Conservation (phyloP, 2,888 invertebrate species). For the Ormyrus rosae region DNA sequence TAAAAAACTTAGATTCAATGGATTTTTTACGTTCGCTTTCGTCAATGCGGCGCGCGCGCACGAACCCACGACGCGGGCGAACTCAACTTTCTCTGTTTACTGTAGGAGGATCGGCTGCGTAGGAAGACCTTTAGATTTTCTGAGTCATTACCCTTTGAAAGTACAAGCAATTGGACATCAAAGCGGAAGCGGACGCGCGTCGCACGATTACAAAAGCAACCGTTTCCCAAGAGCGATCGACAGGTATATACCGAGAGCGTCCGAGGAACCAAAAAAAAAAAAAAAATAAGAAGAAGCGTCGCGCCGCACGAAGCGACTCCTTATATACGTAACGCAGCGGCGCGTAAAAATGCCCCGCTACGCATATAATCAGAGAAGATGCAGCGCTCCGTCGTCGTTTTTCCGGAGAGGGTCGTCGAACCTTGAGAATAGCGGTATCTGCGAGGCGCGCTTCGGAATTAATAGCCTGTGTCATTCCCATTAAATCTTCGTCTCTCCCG, state of each 20-base stretch:
- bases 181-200: slow-evolving; percentile 23
- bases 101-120: neutral
- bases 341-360: slow-evolving; percentile 8
- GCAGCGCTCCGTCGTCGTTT: neutral
- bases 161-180: slow-evolving; percentile 30
- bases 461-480: slow-evolving; percentile 41
- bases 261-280: neutral
- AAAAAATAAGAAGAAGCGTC: neutral
- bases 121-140: slow-evolving; percentile 35
- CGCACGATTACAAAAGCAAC: neutral
- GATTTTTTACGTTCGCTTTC: neutral
- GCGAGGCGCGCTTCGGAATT: slow-evolving; percentile 19
- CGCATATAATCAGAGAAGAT: slow-evolving; percentile 12
- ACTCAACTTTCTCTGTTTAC: slow-evolving; percentile 38
- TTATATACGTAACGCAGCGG: slow-evolving; percentile 5
- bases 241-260: neutral
- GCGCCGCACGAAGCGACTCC: too few species aligned
- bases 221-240: neutral
- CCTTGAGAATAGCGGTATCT: neutral
- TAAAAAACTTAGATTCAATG: neutral
- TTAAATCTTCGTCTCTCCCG: slow-evolving; percentile 8
- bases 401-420: slow-evolving; percentile 33
- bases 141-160: slow-evolving; percentile 43
- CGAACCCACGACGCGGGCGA: neutral
- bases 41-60: neutral